Evolutionary conservation across 2,113 vertebrate species (phyloP).

Genomic region (Paraplagusia blochii): DNA sequence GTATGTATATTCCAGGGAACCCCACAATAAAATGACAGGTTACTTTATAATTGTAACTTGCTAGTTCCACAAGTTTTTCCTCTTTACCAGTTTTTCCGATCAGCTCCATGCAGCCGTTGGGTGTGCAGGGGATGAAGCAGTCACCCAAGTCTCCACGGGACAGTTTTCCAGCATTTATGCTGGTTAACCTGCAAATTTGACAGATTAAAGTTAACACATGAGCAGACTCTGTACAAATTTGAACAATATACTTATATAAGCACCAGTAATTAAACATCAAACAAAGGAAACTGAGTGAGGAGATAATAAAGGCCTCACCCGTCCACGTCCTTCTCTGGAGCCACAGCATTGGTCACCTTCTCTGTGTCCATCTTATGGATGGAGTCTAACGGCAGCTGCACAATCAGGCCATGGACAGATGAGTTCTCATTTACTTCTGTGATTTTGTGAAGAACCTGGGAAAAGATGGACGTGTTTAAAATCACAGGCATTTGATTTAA

Average conservation of each 20-base stretch:
- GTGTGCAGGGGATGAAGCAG: slow-evolving; percentile 96
- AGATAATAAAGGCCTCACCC: slow-evolving; percentile 76
- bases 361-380: slow-evolving; percentile 87
- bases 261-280: too few species aligned
- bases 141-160: slow-evolving; percentile 89
- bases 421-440: slow-evolving; percentile 86
- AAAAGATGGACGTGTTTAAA: neutral
- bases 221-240: neutral
- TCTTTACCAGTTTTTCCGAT: slow-evolving; percentile 87
- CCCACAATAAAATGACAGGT: too few species aligned
- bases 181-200: slow-evolving; percentile 81
- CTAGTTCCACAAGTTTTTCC: too few species aligned
- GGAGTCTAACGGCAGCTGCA: slow-evolving; percentile 93
- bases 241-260: too few species aligned
- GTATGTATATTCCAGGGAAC: too few species aligned
- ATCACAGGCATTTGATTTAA: neutral
- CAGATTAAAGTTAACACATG: neutral
- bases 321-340: slow-evolving; percentile 94
- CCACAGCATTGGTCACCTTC: slow-evolving; percentile 86
- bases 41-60: too few species aligned
- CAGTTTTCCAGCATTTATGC: slow-evolving; percentile 92
- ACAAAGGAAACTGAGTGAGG: neutral
- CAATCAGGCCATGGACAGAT: slow-evolving; percentile 88
- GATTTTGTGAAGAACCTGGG: slow-evolving; percentile 84
- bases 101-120: slow-evolving; percentile 96